Conservation (phyloP, 1,140 invertebrate species). For the Drosophila ironensis region DNA sequence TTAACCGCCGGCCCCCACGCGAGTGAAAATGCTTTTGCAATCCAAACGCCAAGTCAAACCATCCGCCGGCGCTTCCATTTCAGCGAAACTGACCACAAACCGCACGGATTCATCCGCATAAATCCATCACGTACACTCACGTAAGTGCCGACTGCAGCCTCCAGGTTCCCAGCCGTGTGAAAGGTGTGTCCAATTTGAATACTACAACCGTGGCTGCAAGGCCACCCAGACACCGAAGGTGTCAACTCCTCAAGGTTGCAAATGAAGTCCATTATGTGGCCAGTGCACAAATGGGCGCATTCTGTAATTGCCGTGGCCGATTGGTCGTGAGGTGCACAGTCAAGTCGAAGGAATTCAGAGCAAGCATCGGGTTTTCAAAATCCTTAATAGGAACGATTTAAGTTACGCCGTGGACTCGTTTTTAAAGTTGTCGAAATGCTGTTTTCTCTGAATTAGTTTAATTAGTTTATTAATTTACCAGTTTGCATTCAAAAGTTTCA, state of each 20-base stretch:
- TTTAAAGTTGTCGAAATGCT: no score
- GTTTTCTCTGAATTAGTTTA: no score
- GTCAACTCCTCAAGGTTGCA: constrained; percentile 61
- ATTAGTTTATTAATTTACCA: no score
- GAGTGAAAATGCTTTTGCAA: constrained; percentile 20
- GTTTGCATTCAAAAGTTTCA: no score
- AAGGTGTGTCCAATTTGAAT: constrained; percentile 41
- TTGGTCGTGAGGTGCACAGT: background rate
- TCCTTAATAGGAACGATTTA: no score
- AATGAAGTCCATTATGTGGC: background rate
- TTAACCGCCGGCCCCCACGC: constrained; percentile 4
- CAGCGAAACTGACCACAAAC: constrained; percentile 12
- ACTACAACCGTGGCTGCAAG: background rate
- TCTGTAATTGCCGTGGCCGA: constrained; percentile 31
- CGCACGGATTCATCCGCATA: background rate
- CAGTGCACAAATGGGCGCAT: background rate
- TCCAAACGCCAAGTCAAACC: background rate
- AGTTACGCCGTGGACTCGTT: no score
- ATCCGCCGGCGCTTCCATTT: constrained; percentile 24
- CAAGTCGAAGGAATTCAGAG: background rate
- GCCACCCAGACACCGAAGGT: constrained; percentile 23
- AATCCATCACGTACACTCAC: constrained; percentile 28
- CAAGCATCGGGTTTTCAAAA: background rate
- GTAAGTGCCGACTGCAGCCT: constrained; percentile 23
- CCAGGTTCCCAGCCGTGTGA: background rate